Base-by-base conservation (phyloP, 2,113 vertebrate species). In the Leptocoma aspasia region DNA sequence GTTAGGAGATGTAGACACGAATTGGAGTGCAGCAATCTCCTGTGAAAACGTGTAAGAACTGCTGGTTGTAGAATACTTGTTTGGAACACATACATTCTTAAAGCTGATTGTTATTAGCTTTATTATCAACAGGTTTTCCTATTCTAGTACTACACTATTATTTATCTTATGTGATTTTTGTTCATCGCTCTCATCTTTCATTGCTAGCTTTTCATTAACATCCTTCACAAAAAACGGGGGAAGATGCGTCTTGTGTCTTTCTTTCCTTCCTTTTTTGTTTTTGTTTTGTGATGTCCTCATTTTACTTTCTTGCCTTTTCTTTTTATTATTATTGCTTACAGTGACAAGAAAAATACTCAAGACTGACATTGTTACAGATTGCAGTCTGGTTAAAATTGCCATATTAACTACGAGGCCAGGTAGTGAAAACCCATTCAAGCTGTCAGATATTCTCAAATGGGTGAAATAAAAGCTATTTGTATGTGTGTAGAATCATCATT, bases 361-460 rank as follows among this genome's bases (percentile, higher is more conserved):
- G 73, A 61, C 80, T 92, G 91, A 83, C 92, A 52, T 41, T 87
- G 77, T 90, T 94, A 81, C 73, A 94, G 90, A 96, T 94, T 90
- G 84, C 85, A 92, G 63, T 87, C 88, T 85, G 82, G 80, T 95
- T 96, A 92, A 95, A 95, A 95, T 96, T 93, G 93, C 82, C 3
- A 1, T 88, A 92, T 96, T 95, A 96, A 83, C 94, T 94, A 65
- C 2, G 15, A 85, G 66, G 41, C 91, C 95, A 94, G 91, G 91
- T 95, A 95, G 70, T 50, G 73, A 92, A 89, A 93, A 95, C 82
- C 81, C 66, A 82, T 96, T 97, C 84, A 94, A 86, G 82, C 92
- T 96, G 95, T 97, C 96, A 97, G 91, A 87, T 96, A 68, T 80
- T 93, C 82, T 94, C 89, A 86, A 73, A 94, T 88, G 69, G 85